These are phyloP conservation scores for Bugula neritina DNA, from an alignment of 2,888 invertebrate genomes.

Conservation along the genomic window DNA sequence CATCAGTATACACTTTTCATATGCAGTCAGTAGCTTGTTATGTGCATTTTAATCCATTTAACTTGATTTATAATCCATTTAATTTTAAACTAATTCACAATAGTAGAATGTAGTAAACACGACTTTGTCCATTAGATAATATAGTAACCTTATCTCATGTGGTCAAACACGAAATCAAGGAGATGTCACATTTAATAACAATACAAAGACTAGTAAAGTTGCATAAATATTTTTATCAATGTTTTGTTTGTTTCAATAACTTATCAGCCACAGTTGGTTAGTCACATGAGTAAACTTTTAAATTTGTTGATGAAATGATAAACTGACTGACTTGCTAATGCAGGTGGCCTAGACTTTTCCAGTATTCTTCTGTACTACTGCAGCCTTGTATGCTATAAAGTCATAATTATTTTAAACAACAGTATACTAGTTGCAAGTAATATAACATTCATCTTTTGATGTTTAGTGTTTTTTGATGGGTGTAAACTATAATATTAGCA, in stretches of 20 bases:
- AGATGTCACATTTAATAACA: not conserved
- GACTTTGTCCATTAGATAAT: not conserved
- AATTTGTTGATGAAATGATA: not conserved
- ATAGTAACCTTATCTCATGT: not conserved
- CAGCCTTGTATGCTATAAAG: not conserved
- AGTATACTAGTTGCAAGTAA: too few species aligned
- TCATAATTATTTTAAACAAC: not conserved
- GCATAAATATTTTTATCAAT: constrained; percentile 15
- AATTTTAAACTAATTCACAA: not conserved
- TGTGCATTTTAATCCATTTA: not conserved
- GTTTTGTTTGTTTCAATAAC: constrained; percentile 2
- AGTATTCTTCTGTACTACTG: too few species aligned
- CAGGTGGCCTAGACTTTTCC: not conserved
- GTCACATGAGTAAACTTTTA: constrained; percentile 13
- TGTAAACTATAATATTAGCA: not conserved
- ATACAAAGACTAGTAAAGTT: not conserved
- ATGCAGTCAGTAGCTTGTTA: not conserved
- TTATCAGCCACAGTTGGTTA: constrained; percentile 18
- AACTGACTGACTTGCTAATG: not conserved
- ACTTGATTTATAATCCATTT: not conserved
- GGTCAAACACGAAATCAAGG: not conserved
- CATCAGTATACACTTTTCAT: not conserved
- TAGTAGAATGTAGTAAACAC: not conserved
- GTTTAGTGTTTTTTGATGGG: not conserved
- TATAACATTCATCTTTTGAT: not conserved